Conservation (phyloP, 2,797 vertebrate species). For the Cottoperca gobio region DNA sequence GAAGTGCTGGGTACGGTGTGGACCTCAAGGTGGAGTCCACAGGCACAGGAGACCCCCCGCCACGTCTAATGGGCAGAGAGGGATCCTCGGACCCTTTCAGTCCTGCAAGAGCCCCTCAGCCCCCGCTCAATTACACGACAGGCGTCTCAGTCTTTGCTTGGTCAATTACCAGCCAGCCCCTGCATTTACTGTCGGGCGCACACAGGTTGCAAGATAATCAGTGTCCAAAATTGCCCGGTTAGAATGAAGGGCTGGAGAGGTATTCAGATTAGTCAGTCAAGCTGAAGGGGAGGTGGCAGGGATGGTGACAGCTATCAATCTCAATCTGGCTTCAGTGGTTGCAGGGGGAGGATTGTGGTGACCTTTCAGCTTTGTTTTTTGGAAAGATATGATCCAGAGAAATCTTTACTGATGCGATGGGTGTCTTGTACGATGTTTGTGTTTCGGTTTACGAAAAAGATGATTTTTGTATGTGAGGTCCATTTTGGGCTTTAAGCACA, state of each 20-base stretch:
- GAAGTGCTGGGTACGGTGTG: constrained; percentile 24
- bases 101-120: constrained; percentile 70
- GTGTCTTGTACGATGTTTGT: constrained; percentile 5
- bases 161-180: constrained; percentile 84
- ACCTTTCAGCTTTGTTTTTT: constrained; percentile 67
- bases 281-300: constrained; percentile 77
- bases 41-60: constrained; percentile 78
- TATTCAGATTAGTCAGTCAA: constrained; percentile 83
- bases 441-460: constrained; percentile 15
- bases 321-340: constrained; percentile 67
- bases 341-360: constrained; percentile 49
- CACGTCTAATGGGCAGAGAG: constrained; percentile 81
- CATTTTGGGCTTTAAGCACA: background rate
- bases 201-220: constrained; percentile 82
- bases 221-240: constrained; percentile 78
- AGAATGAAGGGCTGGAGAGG: constrained; percentile 75
- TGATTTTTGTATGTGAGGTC: background rate
- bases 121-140: constrained; percentile 85
- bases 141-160: constrained; percentile 83
- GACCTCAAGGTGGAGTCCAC: constrained; percentile 66
- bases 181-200: constrained; percentile 80
- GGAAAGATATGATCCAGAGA: constrained; percentile 65
- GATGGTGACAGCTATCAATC: constrained; percentile 75
- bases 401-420: constrained; percentile 40
- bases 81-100: constrained; percentile 80